These are phyloP conservation scores for Tokudaia muenninki DNA, from an alignment of 2,797 vertebrate genomes.

Conservation along the genomic window DNA sequence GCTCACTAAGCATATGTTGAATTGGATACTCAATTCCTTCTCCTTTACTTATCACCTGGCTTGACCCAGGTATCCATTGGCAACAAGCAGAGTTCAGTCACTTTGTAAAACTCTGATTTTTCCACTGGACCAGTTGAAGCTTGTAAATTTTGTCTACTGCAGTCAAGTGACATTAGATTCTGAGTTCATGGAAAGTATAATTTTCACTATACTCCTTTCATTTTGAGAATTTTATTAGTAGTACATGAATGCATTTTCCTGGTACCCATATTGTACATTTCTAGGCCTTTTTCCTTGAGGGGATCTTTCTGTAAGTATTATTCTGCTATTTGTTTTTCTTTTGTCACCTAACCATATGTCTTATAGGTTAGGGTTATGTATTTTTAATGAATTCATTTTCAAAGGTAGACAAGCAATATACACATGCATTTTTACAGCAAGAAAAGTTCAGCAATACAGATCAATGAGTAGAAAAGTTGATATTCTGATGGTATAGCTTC, in stretches of 20 bases:
- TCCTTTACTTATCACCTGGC: neutral
- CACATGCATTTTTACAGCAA: conserved; percentile 14
- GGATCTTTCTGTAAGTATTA: conserved; percentile 1
- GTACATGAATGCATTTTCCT: conserved; percentile 29
- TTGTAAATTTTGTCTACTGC: neutral
- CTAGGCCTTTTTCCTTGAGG: conserved; percentile 6
- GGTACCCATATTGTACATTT: neutral
- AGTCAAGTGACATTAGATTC: neutral
- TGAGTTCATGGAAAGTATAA: neutral
- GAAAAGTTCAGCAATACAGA: conserved; percentile 43
- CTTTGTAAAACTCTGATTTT: neutral
- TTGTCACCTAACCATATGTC: conserved; percentile 29
- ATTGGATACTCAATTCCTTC: neutral
- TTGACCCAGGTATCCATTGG: neutral
- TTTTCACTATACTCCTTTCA: neutral
- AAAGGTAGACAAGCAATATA: conserved; percentile 43
- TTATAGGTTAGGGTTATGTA: conserved; percentile 18
- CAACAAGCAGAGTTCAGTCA: neutral
- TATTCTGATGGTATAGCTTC: conserved; percentile 3
- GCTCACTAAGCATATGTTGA: neutral
- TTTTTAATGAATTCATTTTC: conserved; percentile 64
- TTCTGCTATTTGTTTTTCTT: conserved; percentile 53
- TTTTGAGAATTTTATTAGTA: conserved; percentile 46
- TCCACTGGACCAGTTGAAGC: neutral
- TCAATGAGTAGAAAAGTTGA: conserved; percentile 32